Evolutionary conservation across 37 sponge, comb jelly and placozoan species (phyloP).

Genomic region (Haliclona indistincta): DNA sequence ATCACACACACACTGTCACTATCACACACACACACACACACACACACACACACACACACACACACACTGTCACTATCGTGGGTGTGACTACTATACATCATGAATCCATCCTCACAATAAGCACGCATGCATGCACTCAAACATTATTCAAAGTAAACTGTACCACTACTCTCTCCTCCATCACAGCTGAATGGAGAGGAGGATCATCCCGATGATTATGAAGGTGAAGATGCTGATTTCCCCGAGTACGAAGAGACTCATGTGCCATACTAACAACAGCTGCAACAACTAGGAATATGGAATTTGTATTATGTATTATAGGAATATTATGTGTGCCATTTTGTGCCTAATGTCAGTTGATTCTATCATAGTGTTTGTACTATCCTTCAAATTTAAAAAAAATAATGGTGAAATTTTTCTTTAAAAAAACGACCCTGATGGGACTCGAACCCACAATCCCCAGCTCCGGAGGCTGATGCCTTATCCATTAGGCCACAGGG

Average conservation of each 20-base stretch:
- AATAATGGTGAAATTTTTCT: not conserved
- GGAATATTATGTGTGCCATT: no score
- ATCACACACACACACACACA: no score
- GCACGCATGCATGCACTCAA: no score
- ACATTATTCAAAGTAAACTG: no score
- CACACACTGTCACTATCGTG: no score
- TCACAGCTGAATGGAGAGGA: slow-evolving; percentile 75
- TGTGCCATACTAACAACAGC: slow-evolving; percentile 52
- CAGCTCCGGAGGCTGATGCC: slow-evolving; percentile 97
- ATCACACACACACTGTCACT: no score
- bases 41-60: no score
- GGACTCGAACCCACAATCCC: slow-evolving; percentile 97
- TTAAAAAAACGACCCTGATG: slow-evolving; percentile 86
- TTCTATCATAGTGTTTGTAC: no score
- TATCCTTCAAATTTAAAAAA: no score
- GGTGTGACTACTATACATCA: not conserved
- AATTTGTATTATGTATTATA: no score
- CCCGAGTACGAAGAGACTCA: slow-evolving; percentile 40
- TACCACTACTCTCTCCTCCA: not conserved
- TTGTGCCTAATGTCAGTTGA: no score
- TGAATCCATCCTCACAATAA: no score
- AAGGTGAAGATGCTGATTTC: slow-evolving; percentile 30
- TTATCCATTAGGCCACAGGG: slow-evolving; percentile 86
- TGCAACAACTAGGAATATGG: not conserved
- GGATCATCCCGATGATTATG: slow-evolving; percentile 18